Conservation (phyloP, 1,140 invertebrate species). For the Latrodectus geometricus region DNA sequence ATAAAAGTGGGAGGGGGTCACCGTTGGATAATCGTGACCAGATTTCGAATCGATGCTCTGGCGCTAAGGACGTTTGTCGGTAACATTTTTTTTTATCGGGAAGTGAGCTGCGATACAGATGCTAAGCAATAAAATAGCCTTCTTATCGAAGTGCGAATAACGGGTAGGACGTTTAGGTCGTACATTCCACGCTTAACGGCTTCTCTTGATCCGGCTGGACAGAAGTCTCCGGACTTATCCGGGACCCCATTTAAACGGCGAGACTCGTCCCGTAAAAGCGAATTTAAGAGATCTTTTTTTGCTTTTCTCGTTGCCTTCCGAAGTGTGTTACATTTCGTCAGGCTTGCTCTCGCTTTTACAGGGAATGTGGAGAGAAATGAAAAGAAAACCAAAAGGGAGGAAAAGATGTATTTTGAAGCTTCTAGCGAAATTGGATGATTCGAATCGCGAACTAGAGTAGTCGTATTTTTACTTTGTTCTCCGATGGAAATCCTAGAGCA, state of each 20-base stretch:
- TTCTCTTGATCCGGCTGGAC: constrained; percentile 15
- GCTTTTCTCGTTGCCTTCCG: not conserved
- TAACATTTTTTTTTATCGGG: constrained; percentile 28
- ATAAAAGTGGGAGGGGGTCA: not conserved
- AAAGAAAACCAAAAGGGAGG: not conserved
- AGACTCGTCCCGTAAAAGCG: constrained; percentile 39
- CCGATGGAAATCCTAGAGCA: not conserved
- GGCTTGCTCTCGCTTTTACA: constrained; percentile 1
- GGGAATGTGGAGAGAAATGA: not conserved
- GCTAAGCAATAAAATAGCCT: constrained; percentile 36
- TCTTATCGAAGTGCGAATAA: constrained; percentile 52
- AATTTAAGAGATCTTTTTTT: constrained; percentile 36
- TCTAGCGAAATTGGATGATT: constrained; percentile 41
- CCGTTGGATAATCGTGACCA: constrained; percentile 26
- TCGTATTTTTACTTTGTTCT: constrained; percentile 6
- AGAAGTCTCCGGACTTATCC: constrained; percentile 43
- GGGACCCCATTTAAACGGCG: constrained; percentile 46
- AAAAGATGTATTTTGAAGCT: constrained; percentile 17
- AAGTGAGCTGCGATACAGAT: constrained; percentile 16
- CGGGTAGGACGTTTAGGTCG: constrained; percentile 44
- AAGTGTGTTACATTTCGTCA: not conserved
- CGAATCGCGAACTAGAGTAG: not conserved
- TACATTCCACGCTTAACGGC: constrained; percentile 48
- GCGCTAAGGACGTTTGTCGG: not conserved
- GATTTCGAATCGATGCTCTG: constrained; percentile 39